Conservation (phyloP, 2,797 vertebrate species). For the Moxostoma hubbsi region DNA sequence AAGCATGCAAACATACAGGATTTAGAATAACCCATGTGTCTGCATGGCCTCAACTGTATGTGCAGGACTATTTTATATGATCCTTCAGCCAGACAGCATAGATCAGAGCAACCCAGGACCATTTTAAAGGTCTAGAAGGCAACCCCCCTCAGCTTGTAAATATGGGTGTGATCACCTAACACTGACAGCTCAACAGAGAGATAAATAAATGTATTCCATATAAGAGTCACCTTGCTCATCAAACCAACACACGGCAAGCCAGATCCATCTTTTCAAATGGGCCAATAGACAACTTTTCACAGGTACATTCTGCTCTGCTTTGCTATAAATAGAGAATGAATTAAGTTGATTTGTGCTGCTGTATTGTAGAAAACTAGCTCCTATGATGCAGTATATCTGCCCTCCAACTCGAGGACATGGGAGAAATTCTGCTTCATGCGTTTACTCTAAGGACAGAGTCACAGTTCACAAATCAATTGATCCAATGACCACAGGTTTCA, state of each 20-base stretch:
- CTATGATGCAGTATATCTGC: constrained; percentile 33
- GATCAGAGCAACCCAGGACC: constrained; percentile 38
- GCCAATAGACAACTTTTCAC: constrained; percentile 8
- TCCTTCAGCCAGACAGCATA: constrained; percentile 20
- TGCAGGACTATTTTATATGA: constrained; percentile 8
- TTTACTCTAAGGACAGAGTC: constrained; percentile 40
- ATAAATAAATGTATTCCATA: constrained; percentile 45
- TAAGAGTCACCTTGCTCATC: constrained; percentile 46
- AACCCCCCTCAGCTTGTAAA: constrained; percentile 37
- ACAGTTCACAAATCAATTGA: constrained; percentile 53
- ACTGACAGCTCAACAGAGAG: constrained; percentile 42
- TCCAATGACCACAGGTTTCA: constrained; percentile 44
- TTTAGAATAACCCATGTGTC: background rate
- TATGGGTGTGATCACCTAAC: constrained; percentile 23
- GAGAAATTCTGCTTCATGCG: constrained; percentile 42
- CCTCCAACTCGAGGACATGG: constrained; percentile 37
- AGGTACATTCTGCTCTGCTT: background rate
- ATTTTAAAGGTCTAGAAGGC: constrained; percentile 39
- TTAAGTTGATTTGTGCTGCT: constrained; percentile 14
- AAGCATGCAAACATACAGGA: background rate
- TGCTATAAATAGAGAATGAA: no score
- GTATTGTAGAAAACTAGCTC: constrained; percentile 25
- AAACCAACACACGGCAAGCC: constrained; percentile 25
- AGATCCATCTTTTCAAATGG: constrained; percentile 24
- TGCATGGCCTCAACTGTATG: background rate